Conservation (phyloP, 2,888 invertebrate species). For the Sipha maydis region DNA sequence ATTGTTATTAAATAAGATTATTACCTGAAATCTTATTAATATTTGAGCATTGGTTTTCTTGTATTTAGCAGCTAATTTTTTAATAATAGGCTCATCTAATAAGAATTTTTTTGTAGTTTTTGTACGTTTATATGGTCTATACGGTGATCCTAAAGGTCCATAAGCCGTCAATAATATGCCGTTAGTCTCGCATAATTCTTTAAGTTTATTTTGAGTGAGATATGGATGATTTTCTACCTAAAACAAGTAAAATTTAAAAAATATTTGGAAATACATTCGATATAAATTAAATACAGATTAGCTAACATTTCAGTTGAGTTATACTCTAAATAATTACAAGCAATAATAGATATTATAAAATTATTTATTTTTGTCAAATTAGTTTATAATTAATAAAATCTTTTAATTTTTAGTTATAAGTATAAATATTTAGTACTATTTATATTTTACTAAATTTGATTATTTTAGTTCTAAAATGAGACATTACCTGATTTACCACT, state of each 20-base stretch:
- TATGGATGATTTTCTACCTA: conserved; percentile 59
- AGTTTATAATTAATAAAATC: no score
- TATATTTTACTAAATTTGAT: no score
- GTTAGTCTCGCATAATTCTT: conserved; percentile 76
- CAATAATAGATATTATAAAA: no score
- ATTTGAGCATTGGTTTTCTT: conserved; percentile 78
- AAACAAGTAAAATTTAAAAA: background rate
- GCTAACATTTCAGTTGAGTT: no score
- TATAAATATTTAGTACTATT: no score
- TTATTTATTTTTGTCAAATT: no score
- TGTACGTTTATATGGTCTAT: conserved; percentile 68
- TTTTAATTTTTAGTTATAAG: no score
- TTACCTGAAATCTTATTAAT: conserved; percentile 73
- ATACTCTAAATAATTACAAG: no score
- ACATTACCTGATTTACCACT: conserved; percentile 74
- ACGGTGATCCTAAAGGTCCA: conserved; percentile 85
- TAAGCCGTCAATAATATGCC: conserved; percentile 81
- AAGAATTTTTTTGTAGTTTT: conserved; percentile 77
- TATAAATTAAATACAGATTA: no score
- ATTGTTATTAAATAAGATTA: background rate
- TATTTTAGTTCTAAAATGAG: no score
- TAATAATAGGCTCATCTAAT: conserved; percentile 78
- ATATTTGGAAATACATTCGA: background rate
- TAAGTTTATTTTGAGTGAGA: conserved; percentile 75
- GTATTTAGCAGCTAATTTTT: conserved; percentile 73